phyloP scores from a whole-genome alignment of 2,797 vertebrate genomes.

The Rhynchotus rufescens region DNA sequence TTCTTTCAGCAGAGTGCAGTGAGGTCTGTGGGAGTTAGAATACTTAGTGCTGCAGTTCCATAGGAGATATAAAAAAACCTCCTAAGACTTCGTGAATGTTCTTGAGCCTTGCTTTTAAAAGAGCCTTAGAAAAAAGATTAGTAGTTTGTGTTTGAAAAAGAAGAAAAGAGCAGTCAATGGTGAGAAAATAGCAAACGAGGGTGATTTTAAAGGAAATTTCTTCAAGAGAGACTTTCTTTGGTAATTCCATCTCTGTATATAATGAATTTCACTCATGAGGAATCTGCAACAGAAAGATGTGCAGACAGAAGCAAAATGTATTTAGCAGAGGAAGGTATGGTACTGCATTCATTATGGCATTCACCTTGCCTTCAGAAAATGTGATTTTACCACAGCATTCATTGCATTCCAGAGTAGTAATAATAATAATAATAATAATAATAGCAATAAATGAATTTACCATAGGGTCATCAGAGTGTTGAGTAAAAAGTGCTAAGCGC shows the following conservation, averaged over 20 bases:
- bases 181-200: neutral
- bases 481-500: neutral
- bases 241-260: neutral
- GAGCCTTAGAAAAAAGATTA: neutral
- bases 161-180: neutral
- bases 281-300: neutral
- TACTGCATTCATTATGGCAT: neutral
- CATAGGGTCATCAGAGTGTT: neutral
- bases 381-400: neutral
- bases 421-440: accelerated
- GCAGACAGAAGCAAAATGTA: neutral
- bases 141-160: neutral
- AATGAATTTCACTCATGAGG: neutral
- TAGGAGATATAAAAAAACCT: neutral
- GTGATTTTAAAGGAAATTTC: neutral
- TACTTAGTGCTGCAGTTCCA: neutral
- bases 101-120: neutral
- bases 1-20: neutral
- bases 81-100: neutral
- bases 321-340: neutral
- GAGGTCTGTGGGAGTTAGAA: neutral
- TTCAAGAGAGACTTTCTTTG: neutral
- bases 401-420: neutral
- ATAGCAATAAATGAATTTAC: neutral
- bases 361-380: neutral